phyloP scores from a whole-genome alignment of 1,140 invertebrate genomes.

The Ruditapes philippinarum region DNA sequence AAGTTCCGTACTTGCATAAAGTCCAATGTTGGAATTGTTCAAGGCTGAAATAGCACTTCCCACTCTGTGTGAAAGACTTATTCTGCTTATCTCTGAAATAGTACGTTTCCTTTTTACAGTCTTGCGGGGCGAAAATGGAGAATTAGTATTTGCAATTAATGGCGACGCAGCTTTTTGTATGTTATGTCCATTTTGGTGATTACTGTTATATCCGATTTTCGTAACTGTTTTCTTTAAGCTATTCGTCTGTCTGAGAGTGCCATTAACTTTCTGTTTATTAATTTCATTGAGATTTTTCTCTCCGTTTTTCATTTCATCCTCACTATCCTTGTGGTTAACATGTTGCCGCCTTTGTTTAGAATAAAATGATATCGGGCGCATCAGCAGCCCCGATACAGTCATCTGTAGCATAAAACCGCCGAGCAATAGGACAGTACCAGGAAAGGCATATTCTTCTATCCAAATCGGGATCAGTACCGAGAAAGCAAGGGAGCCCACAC shows the following conservation, averaged over 20 bases:
- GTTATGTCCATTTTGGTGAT: background rate
- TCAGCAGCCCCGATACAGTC: background rate
- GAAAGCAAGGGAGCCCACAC: constrained; percentile 10
- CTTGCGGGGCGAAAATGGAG: background rate
- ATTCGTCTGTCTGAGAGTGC: background rate
- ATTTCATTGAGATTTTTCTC: background rate
- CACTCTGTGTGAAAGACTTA: background rate
- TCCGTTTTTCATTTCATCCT: background rate
- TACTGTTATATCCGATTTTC: background rate
- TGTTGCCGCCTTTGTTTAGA: background rate
- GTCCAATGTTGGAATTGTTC: background rate
- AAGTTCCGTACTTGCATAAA: constrained; percentile 20
- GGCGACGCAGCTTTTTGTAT: background rate
- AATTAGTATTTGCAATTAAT: background rate
- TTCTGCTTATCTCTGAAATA: background rate
- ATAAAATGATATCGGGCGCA: constrained; percentile 20
- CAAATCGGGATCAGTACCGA: background rate
- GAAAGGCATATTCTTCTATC: constrained; percentile 11
- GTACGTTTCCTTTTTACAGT: background rate
- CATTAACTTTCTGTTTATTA: background rate
- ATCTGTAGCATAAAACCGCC: constrained; percentile 29
- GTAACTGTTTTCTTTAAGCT: too few relatives aligned
- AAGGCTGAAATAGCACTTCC: background rate
- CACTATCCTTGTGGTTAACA: background rate
- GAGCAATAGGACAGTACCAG: constrained; percentile 29